Evolutionary conservation across 2,888 invertebrate species (phyloP).

Genomic region (Polyommatus icarus): DNA sequence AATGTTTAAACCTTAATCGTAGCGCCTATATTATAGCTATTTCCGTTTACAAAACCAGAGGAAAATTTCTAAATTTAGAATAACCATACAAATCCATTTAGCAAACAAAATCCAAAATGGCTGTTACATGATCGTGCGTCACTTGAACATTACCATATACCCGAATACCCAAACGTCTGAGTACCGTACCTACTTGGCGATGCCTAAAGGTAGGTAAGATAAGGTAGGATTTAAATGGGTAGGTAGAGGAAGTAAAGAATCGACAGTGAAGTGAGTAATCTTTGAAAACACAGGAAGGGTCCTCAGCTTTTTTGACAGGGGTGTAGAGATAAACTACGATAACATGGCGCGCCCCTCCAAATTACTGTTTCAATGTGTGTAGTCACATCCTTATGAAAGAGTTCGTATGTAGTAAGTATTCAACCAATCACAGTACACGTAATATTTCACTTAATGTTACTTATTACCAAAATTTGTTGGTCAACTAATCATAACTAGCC

Average conservation of each 20-base stretch:
- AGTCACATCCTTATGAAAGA: too few species aligned
- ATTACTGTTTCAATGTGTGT: too few species aligned
- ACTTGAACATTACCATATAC: neutral
- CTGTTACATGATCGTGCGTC: slow-evolving; percentile 10
- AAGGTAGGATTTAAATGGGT: neutral
- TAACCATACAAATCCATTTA: slow-evolving; percentile 2
- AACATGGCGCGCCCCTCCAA: too few species aligned
- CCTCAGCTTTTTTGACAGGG: neutral
- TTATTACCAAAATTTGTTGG: too few species aligned
- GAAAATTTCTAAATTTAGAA: neutral
- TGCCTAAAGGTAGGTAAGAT: neutral
- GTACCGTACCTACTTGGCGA: neutral
- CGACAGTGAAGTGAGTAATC: neutral
- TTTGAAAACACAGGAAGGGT: neutral
- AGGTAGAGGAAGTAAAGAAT: neutral
- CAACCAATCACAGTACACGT: too few species aligned
- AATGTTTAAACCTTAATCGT: too few species aligned
- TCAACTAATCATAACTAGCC: too few species aligned
- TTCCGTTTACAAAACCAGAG: neutral
- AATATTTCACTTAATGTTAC: too few species aligned
- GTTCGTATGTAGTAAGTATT: too few species aligned
- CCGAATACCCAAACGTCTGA: slow-evolving; percentile 5
- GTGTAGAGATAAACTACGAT: too few species aligned
- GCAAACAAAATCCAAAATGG: slow-evolving; percentile 5
- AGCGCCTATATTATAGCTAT: neutral